Conservation (phyloP, 2,113 vertebrate genomes). For the Proteles cristata region DNA sequence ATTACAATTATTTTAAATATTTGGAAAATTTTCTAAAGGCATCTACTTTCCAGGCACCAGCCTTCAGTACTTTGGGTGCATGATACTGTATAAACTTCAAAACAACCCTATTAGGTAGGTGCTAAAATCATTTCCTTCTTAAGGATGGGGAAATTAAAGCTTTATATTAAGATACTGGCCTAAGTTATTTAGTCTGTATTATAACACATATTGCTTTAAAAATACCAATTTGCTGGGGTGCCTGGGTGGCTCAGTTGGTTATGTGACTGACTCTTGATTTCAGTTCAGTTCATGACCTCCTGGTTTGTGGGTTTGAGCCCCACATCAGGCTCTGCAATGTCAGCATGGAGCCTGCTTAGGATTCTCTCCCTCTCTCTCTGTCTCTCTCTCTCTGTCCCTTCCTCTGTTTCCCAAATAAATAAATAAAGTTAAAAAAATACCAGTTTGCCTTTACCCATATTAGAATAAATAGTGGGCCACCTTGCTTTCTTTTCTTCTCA, state of each 20-base stretch:
- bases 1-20: not conserved
- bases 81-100: not conserved
- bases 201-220: not conserved
- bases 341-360: no score
- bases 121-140: not conserved
- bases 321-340: no score
- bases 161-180: not conserved
- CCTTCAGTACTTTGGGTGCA: not conserved
- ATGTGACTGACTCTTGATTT: no score
- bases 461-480: not conserved
- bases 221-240: not conserved
- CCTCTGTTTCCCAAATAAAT: no score
- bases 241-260: no score
- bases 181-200: not conserved
- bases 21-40: not conserved
- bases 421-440: not conserved
- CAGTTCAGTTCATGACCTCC: no score
- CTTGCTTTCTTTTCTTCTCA: not conserved
- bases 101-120: not conserved
- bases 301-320: no score
- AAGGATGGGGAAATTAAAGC: not conserved
- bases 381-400: no score
- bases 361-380: no score
- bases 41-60: not conserved
- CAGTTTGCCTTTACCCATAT: not conserved